phyloP scores from a whole-genome alignment of 2,888 invertebrate genomes.

The Odontocolon sp. region DNA sequence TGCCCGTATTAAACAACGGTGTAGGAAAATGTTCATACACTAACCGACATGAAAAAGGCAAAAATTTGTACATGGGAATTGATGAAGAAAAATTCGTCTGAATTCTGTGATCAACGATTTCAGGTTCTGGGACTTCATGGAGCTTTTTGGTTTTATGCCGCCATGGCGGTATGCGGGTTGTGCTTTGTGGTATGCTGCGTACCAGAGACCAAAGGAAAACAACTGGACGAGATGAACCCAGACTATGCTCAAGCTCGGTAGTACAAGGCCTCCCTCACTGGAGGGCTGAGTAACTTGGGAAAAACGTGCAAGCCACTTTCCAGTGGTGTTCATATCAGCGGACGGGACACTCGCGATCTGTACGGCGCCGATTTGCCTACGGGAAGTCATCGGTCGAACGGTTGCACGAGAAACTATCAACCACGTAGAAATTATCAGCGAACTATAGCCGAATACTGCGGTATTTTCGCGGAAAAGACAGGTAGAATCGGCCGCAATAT shows the following conservation, averaged over 20 bases:
- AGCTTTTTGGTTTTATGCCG: slow-evolving; percentile 94
- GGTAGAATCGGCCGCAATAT: slow-evolving; percentile 72
- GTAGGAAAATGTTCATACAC: too few species aligned
- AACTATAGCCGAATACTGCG: slow-evolving; percentile 73
- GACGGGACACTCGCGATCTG: slow-evolving; percentile 73
- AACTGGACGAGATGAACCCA: slow-evolving; percentile 93
- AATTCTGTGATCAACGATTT: slow-evolving; percentile 43
- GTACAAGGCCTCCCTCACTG: slow-evolving; percentile 80
- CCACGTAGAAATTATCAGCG: slow-evolving; percentile 56
- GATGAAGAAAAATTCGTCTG: not conserved
- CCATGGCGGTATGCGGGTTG: slow-evolving; percentile 90
- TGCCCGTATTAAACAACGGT: too few species aligned
- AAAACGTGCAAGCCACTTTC: slow-evolving; percentile 77
- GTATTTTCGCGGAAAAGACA: slow-evolving; percentile 75
- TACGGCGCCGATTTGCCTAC: slow-evolving; percentile 59
- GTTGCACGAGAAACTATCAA: slow-evolving; percentile 6
- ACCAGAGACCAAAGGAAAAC: slow-evolving; percentile 95
- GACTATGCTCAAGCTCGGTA: slow-evolving; percentile 83
- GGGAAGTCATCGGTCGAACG: slow-evolving; percentile 3
- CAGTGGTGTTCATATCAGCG: slow-evolving; percentile 74
- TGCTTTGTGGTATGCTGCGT: slow-evolving; percentile 93
- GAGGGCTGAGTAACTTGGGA: slow-evolving; percentile 77
- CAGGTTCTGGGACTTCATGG: slow-evolving; percentile 89
- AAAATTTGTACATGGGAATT: too few species aligned
- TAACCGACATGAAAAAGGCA: too few species aligned